Evolutionary conservation across 2,113 vertebrate genomes (phyloP).

Genomic region (Heterotis niloticus): DNA sequence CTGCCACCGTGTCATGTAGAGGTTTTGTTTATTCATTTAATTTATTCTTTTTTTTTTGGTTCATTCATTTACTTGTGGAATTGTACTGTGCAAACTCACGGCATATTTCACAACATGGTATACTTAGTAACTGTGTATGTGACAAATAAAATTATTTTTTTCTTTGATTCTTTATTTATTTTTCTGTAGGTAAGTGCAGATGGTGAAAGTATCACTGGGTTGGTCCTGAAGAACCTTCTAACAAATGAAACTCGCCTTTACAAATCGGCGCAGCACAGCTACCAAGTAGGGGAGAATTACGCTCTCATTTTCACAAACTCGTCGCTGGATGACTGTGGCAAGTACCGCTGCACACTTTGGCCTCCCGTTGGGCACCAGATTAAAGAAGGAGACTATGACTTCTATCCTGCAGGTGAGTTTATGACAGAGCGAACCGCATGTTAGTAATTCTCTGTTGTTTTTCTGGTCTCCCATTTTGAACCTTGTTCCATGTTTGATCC

Average conservation of each 20-base stretch:
- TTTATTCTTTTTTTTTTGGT: too few species aligned
- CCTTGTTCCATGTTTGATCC: neutral
- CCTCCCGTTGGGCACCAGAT: slow-evolving; percentile 43
- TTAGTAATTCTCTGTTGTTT: neutral
- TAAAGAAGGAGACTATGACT: slow-evolving; percentile 29
- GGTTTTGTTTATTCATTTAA: too few species aligned
- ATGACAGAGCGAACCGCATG: neutral
- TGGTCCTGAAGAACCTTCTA: slow-evolving; percentile 38
- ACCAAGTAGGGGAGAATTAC: slow-evolving; percentile 32
- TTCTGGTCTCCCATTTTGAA: neutral
- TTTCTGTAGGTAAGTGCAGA: slow-evolving; percentile 18
- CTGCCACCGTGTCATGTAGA: too few species aligned
- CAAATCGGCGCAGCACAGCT: slow-evolving; percentile 33
- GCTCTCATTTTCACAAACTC: slow-evolving; percentile 26
- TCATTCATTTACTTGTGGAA: too few species aligned
- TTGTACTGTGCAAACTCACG: too few species aligned
- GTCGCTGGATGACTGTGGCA: slow-evolving; percentile 26
- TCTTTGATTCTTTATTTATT: too few species aligned
- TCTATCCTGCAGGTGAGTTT: slow-evolving; percentile 30
- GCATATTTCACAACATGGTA: too few species aligned
- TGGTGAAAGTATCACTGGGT: slow-evolving; percentile 31
- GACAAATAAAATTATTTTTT: too few species aligned
- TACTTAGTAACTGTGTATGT: too few species aligned
- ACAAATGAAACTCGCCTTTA: slow-evolving; percentile 31
- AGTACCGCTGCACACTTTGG: slow-evolving; percentile 42